Evolutionary conservation across 1,140 invertebrate genomes (phyloP).

Genomic region (Bilobella aurantiaca): DNA sequence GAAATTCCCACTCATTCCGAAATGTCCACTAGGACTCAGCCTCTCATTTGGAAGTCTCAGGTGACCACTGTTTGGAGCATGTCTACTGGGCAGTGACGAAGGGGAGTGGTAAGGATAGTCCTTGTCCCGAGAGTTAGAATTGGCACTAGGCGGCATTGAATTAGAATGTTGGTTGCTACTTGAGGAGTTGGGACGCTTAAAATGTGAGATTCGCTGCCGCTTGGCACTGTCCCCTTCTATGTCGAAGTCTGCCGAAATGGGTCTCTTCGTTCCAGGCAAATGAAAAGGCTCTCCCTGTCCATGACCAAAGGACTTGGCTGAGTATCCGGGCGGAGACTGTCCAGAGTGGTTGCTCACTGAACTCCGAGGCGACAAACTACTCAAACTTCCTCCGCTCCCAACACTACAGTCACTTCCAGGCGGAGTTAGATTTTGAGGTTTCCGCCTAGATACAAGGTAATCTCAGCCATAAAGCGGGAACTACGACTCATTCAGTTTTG

Average conservation of each 20-base stretch:
- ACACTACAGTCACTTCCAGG: constrained; percentile 57
- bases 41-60: neutral
- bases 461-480: no score
- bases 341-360: constrained; percentile 21
- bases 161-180: neutral
- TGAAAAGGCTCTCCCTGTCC: neutral
- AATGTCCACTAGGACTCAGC: neutral
- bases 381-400: constrained; percentile 30
- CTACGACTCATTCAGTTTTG: no score
- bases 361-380: constrained; percentile 29
- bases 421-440: constrained; percentile 76
- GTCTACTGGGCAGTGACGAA: constrained; percentile 9
- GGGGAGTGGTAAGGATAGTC: neutral
- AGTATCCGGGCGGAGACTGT: constrained; percentile 17
- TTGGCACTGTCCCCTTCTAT: constrained; percentile 47
- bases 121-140: neutral
- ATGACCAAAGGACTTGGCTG: neutral
- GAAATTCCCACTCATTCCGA: no score
- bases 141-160: neutral
- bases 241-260: constrained; percentile 45
- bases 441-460: constrained; percentile 55
- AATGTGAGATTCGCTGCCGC: constrained; percentile 70
- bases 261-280: neutral
- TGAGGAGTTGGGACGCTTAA: constrained; percentile 36
- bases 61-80: neutral